Base-by-base conservation (phyloP, 2,797 vertebrate species). In the Pelochelys cantorii region DNA sequence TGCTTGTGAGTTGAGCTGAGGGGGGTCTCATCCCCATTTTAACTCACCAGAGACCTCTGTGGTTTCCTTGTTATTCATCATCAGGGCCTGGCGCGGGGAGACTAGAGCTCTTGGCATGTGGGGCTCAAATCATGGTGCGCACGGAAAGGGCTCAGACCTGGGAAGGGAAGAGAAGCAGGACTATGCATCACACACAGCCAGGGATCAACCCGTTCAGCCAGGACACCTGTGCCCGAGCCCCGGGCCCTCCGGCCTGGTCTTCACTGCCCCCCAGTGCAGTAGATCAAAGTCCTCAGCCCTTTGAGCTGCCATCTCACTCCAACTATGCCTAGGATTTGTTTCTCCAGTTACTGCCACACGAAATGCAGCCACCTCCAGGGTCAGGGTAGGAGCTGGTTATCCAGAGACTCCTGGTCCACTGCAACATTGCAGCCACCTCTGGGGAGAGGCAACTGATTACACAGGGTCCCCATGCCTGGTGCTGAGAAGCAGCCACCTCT, bases 31-130 rank as follows among this genome's bases (percentile, higher is more conserved):
- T 48, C 34, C 2, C 29, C 60, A 65, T 31, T 18, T 4, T 15
- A 2, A 97, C 97, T 97, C 86, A 98, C 98, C 98, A 29, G 97
- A 95, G 88, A 97, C 93, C 97, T 98, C 98, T 0, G 97, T 97
- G 85, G 92, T 90, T 90, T 98, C 98, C 97, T 98, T 98, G 94
- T 96, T 97, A 97, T 97, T 98, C 98, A 98, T 98, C 96, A 95
- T 97, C 97, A 95, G 92, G 91, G 74, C 84, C 55, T 18, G 6
- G 82, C 15, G 93, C 87, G 88, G 92, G 80, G 83, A 81, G 88
- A 94, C 90, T 94, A 97, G 34, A 79, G 84, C 93, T 94, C 95
- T 92, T 77, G 95, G 95, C 95, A 96, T n/a, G 91, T 92, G 68
- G 85, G 97, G 95, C 96, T 95, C 85, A 90, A 94, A 86, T 90